phyloP scores from a whole-genome alignment of 37 sponge, comb jelly and placozoan species.

The Aphrocallistes beatrix region DNA sequence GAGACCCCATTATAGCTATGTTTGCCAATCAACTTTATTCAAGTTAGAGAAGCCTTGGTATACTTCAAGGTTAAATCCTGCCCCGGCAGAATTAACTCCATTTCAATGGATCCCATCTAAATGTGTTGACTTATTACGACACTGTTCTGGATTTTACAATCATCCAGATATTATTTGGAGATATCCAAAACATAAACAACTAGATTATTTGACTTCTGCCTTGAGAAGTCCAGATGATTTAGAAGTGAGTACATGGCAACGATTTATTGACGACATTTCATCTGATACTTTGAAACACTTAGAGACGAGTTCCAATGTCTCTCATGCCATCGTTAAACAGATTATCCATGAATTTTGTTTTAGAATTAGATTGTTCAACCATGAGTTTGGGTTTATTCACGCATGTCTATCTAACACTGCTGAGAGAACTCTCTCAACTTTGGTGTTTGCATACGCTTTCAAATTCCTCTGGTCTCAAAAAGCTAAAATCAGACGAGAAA shows the following conservation, averaged over 20 bases:
- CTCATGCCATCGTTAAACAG: background rate
- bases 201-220: background rate
- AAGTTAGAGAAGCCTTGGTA: too few relatives aligned
- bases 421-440: background rate
- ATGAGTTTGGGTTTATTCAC: background rate
- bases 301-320: background rate
- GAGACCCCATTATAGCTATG: background rate
- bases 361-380: background rate
- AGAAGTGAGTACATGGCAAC: background rate
- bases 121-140: background rate
- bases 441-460: background rate
- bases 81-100: too few relatives aligned
- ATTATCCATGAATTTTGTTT: background rate
- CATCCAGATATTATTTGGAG: background rate
- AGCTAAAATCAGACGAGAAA: background rate
- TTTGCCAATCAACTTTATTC: too few relatives aligned
- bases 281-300: background rate
- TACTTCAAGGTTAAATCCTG: too few relatives aligned
- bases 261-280: background rate
- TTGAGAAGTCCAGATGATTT: background rate
- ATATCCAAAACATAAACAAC: background rate
- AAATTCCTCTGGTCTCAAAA: background rate
- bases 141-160: background rate
- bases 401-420: background rate
- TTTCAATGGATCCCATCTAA: background rate